Conservation (phyloP, 1,140 invertebrate genomes). For the Medauroidea extradentata region DNA sequence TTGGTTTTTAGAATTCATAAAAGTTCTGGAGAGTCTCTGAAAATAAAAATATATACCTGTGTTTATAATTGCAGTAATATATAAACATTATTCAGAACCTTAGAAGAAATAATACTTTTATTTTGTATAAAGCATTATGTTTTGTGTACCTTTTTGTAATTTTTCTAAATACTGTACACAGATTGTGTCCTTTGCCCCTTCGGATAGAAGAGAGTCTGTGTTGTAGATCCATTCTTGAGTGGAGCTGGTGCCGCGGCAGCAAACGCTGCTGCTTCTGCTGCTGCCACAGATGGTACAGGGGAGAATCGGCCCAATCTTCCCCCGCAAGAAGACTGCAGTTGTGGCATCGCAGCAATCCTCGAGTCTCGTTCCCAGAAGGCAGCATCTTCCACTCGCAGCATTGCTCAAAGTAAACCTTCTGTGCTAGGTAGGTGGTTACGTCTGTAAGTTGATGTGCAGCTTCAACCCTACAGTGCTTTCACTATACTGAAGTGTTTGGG, state of each 20-base stretch:
- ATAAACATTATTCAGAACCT: neutral
- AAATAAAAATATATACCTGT: no score
- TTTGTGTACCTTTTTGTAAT: neutral
- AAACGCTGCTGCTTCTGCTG: no score
- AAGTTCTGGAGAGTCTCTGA: no score
- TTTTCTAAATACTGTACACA: neutral
- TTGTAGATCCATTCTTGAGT: constrained; percentile 12
- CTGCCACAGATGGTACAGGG: neutral
- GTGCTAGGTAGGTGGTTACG: no score
- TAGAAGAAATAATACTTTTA: neutral
- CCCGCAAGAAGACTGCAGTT: constrained; percentile 49
- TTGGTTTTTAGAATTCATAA: no score
- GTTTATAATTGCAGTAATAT: neutral
- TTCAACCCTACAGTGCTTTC: no score
- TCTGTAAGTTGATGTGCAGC: no score
- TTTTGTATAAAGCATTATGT: neutral
- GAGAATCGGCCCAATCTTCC: constrained; percentile 4
- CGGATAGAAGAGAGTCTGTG: no score
- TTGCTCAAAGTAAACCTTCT: neutral
- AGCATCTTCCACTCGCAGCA: constrained; percentile 5
- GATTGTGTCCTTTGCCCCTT: no score
- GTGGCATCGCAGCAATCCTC: constrained; percentile 49
- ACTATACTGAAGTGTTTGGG: no score
- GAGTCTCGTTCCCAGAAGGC: constrained; percentile 38
- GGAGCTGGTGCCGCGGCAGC: no score